phyloP scores from a whole-genome alignment of 2,113 vertebrate genomes.

The Carlito syrichta region DNA sequence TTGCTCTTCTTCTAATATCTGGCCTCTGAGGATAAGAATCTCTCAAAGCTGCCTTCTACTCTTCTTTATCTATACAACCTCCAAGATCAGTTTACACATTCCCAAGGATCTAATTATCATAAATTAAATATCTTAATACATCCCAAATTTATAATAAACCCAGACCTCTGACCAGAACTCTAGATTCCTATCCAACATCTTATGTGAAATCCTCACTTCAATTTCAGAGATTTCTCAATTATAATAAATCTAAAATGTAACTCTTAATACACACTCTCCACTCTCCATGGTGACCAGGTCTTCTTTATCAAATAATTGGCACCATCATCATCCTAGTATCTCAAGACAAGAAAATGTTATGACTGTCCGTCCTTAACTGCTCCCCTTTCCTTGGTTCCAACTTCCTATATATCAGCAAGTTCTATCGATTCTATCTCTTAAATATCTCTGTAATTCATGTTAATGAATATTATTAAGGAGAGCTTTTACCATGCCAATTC shows the following conservation, averaged over 20 bases:
- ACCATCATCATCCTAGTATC: background rate
- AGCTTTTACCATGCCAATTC: background rate
- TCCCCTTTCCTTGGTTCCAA: background rate
- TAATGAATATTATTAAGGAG: background rate
- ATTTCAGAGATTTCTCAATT: background rate
- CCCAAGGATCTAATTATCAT: background rate
- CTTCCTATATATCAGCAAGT: background rate
- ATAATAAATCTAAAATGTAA: background rate
- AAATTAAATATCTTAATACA: background rate
- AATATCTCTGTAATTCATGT: constrained; percentile 19
- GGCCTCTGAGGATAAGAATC: background rate
- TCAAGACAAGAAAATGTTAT: background rate
- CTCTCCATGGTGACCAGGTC: background rate
- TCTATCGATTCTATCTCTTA: background rate
- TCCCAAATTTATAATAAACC: background rate
- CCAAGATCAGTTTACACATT: background rate
- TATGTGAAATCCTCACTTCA: background rate
- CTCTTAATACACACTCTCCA: background rate
- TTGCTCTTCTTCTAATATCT: background rate
- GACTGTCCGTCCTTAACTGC: background rate
- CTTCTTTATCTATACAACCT: background rate
- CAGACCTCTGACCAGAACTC: background rate
- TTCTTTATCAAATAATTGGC: background rate
- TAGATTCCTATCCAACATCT: background rate
- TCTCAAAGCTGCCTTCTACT: background rate